Conservation (phyloP, 1,140 invertebrate genomes). For the Paralvinella palmiformis region DNA sequence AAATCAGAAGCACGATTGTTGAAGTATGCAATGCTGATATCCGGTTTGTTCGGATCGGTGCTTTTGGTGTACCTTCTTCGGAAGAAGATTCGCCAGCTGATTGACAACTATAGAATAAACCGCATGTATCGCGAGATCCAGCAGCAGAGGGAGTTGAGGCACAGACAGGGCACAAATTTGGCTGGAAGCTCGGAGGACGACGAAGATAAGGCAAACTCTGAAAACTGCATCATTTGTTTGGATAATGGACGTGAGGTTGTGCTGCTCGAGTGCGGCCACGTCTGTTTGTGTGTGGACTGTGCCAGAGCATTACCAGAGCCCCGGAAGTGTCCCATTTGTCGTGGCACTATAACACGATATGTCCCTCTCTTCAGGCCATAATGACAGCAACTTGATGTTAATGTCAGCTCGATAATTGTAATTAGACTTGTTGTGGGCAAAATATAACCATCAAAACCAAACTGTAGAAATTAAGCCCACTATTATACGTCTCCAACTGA, state of each 20-base stretch:
- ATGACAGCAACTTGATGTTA: no score
- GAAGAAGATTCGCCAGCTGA: constrained; percentile 24
- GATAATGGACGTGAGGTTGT: constrained; percentile 44
- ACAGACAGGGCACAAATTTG: background rate
- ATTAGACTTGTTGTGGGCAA: no score
- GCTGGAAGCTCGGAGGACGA: constrained; percentile 4
- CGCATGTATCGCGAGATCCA: constrained; percentile 23
- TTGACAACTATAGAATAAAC: constrained; percentile 19
- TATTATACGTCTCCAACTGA: no score
- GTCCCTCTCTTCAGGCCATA: constrained; percentile 29
- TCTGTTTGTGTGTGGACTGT: constrained; percentile 49
- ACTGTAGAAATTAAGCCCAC: no score
- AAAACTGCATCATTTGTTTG: constrained; percentile 47
- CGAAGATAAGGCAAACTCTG: constrained; percentile 19
- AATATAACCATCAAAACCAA: no score
- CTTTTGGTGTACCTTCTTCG: constrained; percentile 29
- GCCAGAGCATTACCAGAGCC: constrained; percentile 33
- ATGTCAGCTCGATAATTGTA: no score
- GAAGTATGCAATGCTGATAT: constrained; percentile 33
- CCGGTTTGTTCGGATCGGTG: constrained; percentile 27
- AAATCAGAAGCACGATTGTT: constrained; percentile 26
- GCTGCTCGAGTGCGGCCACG: constrained; percentile 48
- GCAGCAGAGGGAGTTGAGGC: constrained; percentile 1
- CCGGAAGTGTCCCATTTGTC: constrained; percentile 47
- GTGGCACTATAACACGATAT: constrained; percentile 32